A percentile compares a stretch with the other conserved stretches of the same genome.
phyloP scores from a whole-genome alignment of 2,113 vertebrate genomes.

The Clarias batrachus region DNA sequence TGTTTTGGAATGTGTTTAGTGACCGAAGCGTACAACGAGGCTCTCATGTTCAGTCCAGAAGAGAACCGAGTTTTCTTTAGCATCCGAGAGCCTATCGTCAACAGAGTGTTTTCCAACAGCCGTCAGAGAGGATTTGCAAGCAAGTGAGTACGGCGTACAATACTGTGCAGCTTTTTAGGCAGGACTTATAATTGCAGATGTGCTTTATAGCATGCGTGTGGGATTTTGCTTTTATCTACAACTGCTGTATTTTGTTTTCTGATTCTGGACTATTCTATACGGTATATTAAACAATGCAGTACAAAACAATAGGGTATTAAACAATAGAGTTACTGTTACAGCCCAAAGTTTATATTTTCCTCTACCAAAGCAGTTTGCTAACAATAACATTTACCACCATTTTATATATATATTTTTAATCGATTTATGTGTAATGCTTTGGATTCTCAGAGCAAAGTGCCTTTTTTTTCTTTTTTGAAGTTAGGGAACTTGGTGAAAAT shows the following conservation, averaged over 20 bases:
- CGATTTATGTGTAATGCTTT: neutral
- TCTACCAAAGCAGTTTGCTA: neutral
- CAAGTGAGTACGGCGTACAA: slow-evolving; percentile 74
- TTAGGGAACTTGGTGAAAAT: neutral
- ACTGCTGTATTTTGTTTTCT: neutral
- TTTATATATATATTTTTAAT: neutral
- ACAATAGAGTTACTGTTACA: neutral
- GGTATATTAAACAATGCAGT: neutral
- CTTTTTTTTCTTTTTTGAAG: neutral
- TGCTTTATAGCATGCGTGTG: neutral
- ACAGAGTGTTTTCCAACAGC: slow-evolving; percentile 91
- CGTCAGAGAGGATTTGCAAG: slow-evolving; percentile 88
- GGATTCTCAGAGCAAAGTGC: neutral
- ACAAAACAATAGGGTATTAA: neutral
- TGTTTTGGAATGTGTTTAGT: slow-evolving; percentile 67
- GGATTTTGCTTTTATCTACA: neutral
- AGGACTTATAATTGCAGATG: neutral
- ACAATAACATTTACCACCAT: neutral
- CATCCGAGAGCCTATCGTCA: slow-evolving; percentile 92
- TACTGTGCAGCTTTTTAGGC: neutral
- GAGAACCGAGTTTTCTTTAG: slow-evolving; percentile 91
- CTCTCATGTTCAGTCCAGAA: slow-evolving; percentile 87
- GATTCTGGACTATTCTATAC: neutral
- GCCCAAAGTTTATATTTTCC: neutral
- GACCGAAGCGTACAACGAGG: slow-evolving; percentile 88